Percentiles rank a stretch among this genome's conserved stretches.
phyloP scores from a whole-genome alignment of 2,113 vertebrate species.

The Isichthys henryi region DNA sequence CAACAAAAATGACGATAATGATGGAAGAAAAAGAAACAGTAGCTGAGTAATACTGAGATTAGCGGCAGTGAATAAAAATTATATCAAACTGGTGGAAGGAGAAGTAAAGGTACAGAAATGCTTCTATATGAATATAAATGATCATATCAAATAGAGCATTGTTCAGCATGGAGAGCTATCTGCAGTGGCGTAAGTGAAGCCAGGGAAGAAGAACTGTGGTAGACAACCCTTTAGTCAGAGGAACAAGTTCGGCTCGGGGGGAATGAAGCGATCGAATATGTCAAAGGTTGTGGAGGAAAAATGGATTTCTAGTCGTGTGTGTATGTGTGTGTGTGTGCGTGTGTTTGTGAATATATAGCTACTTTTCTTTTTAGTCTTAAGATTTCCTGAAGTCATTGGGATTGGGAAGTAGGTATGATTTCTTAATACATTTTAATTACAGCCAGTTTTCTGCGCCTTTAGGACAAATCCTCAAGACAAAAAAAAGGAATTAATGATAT shows the following conservation, averaged over 20 bases:
- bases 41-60: background rate
- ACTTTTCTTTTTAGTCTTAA: background rate
- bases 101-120: background rate
- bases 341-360: background rate
- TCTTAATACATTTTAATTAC: slow-evolving; percentile 1
- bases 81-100: background rate
- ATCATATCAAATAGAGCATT: background rate
- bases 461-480: slow-evolving; percentile 2
- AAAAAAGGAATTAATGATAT: background rate
- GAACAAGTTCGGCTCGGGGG: background rate
- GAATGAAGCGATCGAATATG: background rate
- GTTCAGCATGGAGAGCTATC: background rate
- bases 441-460: background rate
- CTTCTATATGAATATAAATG: background rate
- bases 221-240: background rate
- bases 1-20: background rate
- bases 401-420: background rate
- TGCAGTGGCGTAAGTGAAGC: background rate
- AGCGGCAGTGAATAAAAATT: background rate
- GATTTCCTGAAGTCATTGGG: background rate
- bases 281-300: background rate
- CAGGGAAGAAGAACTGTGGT: background rate
- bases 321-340: no score
- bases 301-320: background rate
- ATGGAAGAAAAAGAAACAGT: background rate